phyloP scores from a whole-genome alignment of 2,888 invertebrate species.

The Pomacea canaliculata region DNA sequence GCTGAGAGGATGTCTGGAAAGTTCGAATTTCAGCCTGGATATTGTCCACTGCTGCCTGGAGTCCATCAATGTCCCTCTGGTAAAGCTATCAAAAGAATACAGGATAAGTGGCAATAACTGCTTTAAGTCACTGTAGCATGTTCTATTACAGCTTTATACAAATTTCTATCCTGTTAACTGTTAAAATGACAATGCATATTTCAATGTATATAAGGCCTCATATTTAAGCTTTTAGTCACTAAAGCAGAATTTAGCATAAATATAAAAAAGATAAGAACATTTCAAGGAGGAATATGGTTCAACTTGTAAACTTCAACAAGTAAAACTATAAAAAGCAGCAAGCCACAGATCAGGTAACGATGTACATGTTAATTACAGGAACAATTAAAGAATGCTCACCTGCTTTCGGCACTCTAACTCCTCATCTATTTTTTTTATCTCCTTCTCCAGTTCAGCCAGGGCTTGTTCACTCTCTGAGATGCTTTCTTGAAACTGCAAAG shows the following conservation, averaged over 20 bases:
- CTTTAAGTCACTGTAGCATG: no score
- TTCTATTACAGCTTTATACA: no score
- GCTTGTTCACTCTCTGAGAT: slow-evolving; percentile 45
- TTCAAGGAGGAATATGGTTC: background rate
- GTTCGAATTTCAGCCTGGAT: slow-evolving; percentile 38
- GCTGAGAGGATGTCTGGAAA: slow-evolving; percentile 31
- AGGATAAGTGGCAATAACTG: no score
- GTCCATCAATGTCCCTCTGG: slow-evolving; percentile 40
- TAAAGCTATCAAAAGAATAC: slow-evolving; percentile 30
- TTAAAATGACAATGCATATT: no score
- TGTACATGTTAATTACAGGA: no score
- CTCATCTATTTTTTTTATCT: slow-evolving; percentile 21
- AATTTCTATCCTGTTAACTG: no score
- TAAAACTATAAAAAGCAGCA: background rate
- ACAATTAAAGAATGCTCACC: background rate
- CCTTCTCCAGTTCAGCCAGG: slow-evolving; percentile 30
- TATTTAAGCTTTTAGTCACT: no score
- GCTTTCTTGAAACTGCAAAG: slow-evolving; percentile 31
- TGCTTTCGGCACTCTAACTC: slow-evolving; percentile 29
- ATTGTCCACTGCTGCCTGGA: slow-evolving; percentile 38
- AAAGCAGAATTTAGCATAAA: no score
- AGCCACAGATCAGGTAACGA: background rate
- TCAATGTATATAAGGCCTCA: no score
- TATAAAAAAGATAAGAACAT: no score
- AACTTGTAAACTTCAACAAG: background rate